Percentiles rank a stretch among this genome's conserved stretches.
Conservation (phyloP, 1,140 invertebrate genomes). For the Sitobion miscanthi region DNA sequence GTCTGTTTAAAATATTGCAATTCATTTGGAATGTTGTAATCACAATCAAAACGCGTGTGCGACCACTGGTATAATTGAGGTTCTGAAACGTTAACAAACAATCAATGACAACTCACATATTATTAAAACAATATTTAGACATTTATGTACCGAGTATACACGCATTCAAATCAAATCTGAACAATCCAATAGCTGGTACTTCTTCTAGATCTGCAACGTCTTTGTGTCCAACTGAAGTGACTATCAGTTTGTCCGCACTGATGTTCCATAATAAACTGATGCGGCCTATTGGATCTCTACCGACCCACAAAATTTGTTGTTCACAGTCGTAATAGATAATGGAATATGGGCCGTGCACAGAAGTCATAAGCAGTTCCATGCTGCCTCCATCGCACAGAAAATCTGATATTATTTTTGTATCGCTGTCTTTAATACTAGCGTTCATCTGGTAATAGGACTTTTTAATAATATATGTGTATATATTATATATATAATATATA, state of each 20-base stretch:
- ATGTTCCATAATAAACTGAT: conserved; percentile 77
- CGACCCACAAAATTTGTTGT: conserved; percentile 75
- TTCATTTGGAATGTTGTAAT: conserved; percentile 29
- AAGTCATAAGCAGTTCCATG: conserved; percentile 61
- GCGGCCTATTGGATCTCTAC: conserved; percentile 83
- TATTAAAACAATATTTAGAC: conserved; percentile 6
- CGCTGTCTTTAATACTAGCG: conserved; percentile 15
- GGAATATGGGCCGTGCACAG: conserved; percentile 82
- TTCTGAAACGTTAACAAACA: conserved; percentile 51
- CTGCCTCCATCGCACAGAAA: conserved; percentile 37
- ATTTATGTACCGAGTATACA: conserved; percentile 56
- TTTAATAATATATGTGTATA: background rate
- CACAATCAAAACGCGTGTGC: conserved; percentile 31
- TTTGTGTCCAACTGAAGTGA: conserved; percentile 70
- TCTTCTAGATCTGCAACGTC: conserved; percentile 69
- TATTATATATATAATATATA: background rate
- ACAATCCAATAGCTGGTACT: conserved; percentile 77
- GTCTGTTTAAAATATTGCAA: conserved; percentile 34
- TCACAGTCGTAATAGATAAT: conserved; percentile 76
- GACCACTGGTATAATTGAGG: conserved; percentile 57
- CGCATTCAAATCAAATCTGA: conserved; percentile 67
- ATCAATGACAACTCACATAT: background rate
- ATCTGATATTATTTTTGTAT: conserved; percentile 44
- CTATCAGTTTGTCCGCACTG: conserved; percentile 63
- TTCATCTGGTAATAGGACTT: conserved; percentile 29